Evolutionary conservation across 2,888 invertebrate species (phyloP).

Genomic region (Andrena bucephala): DNA sequence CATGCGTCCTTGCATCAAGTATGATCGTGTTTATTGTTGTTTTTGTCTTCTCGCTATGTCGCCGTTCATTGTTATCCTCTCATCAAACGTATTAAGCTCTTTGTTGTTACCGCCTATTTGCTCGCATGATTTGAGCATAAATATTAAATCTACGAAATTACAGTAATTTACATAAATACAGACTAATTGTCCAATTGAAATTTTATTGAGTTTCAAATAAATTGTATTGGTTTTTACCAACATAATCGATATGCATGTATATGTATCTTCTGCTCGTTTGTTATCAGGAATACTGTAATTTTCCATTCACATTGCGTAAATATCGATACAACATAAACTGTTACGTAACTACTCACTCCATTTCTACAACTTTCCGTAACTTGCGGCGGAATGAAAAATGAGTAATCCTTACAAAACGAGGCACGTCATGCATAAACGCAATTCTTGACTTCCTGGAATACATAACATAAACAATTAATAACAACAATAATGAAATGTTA

Average conservation of each 20-base stretch:
- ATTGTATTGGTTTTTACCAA: not conserved
- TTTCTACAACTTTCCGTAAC: not conserved
- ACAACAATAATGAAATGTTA: not conserved
- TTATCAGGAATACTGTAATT: not conserved
- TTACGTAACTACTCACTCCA: conserved; percentile 9
- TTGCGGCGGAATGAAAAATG: not conserved
- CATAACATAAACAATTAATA: not conserved
- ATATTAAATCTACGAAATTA: not conserved
- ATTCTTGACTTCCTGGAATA: not conserved
- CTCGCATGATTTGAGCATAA: not conserved
- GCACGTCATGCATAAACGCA: not conserved
- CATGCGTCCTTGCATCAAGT: not conserved
- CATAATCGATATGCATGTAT: not conserved
- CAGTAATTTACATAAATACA: not conserved
- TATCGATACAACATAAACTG: not conserved
- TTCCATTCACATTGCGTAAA: too few relatives aligned
- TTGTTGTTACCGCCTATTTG: conserved; percentile 9
- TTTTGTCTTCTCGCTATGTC: conserved; percentile 21
- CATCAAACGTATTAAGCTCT: conserved; percentile 10
- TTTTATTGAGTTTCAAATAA: not conserved
- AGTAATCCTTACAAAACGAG: conserved; percentile 3
- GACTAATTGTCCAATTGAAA: not conserved
- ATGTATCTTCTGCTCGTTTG: not conserved
- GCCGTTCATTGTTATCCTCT: conserved; percentile 12
- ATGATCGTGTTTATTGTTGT: conserved; percentile 3